A percentile compares a stretch with the other conserved stretches of the same genome.
phyloP scores from a whole-genome alignment of 2,888 invertebrate species.

The Phyto melanocephala region DNA sequence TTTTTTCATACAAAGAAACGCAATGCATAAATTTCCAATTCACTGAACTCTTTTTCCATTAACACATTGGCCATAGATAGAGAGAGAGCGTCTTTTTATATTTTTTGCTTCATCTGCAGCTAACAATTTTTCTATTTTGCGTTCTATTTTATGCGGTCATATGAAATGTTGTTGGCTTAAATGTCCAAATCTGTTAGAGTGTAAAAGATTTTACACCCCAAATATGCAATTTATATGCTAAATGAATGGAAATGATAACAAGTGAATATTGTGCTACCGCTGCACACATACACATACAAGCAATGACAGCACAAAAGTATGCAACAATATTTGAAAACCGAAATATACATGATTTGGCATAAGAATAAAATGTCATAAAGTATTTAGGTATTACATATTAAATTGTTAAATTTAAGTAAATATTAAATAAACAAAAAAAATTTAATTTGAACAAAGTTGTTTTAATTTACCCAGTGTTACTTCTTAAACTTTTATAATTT shows the following conservation, averaged over 20 bases:
- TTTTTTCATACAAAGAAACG: constrained; percentile 36
- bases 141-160: constrained; percentile 6
- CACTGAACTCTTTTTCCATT: constrained; percentile 65
- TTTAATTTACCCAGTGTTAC: constrained; percentile 26
- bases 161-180: constrained; percentile 31
- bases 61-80: constrained; percentile 52
- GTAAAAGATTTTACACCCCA: constrained; percentile 22
- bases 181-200: constrained; percentile 50
- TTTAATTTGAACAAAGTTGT: background rate
- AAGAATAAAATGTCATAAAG: too few species aligned
- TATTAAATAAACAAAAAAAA: too few species aligned
- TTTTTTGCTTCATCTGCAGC: background rate
- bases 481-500: background rate
- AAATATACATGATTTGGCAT: too few species aligned
- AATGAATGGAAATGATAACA: constrained; percentile 33
- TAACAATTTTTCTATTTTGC: constrained; percentile 24
- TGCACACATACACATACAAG: too few species aligned
- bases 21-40: constrained; percentile 65
- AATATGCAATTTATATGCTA: constrained; percentile 64
- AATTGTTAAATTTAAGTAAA: too few species aligned
- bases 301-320: too few species aligned
- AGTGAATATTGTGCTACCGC: too few species aligned
- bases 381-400: too few species aligned
- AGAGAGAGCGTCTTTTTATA: background rate
- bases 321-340: too few species aligned